Evolutionary conservation across 2,113 vertebrate genomes (phyloP).

Genomic region (Xiphophorus couchianus): DNA sequence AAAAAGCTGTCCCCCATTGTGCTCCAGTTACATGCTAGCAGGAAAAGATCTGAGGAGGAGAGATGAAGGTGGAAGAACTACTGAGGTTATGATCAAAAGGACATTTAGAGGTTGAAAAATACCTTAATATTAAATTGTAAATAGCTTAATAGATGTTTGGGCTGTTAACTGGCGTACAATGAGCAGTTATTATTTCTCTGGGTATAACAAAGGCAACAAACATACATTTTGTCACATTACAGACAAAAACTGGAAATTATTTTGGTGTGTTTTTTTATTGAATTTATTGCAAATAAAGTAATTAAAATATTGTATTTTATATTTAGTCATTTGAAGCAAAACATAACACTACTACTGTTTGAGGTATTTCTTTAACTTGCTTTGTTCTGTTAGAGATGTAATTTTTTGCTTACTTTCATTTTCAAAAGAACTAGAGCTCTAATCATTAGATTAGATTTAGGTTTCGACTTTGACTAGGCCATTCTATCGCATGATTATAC

Average conservation of each 20-base stretch:
- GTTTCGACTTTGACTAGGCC: too few species aligned
- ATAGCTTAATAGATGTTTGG: neutral
- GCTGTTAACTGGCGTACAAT: neutral
- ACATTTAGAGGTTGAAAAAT: neutral
- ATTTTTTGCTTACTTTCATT: too few species aligned
- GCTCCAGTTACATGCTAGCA: conserved; percentile 84
- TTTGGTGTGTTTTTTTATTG: neutral
- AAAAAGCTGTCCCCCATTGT: conserved; percentile 84
- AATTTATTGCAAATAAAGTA: too few species aligned
- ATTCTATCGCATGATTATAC: too few species aligned
- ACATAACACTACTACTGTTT: too few species aligned
- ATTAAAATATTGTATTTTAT: too few species aligned
- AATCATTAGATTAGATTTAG: too few species aligned
- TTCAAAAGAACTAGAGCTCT: too few species aligned
- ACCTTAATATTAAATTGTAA: neutral
- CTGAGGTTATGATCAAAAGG: neutral
- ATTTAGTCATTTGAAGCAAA: too few species aligned
- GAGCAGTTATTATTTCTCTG: neutral
- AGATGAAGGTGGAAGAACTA: neutral
- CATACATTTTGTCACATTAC: neutral
- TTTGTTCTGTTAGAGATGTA: too few species aligned
- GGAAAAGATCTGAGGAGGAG: conserved; percentile 76
- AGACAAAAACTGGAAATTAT: neutral
- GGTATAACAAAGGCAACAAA: neutral
- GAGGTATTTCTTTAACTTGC: too few species aligned